Evolutionary conservation across 2,113 vertebrate genomes (phyloP).

Genomic region (Anhinga rufa): DNA sequence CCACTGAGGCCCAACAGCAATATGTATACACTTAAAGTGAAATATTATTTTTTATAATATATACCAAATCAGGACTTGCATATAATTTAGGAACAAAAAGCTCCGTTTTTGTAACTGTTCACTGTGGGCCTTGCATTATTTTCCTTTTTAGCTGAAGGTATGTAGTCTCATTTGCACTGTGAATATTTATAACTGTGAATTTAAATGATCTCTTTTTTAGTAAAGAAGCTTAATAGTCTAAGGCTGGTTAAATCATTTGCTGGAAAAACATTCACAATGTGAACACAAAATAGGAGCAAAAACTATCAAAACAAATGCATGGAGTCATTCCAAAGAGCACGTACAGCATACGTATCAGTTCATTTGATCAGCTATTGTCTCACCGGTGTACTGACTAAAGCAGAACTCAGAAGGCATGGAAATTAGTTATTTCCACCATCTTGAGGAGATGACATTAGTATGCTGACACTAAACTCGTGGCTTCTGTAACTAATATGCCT

Average conservation of each 20-base stretch:
- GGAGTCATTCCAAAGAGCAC: not conserved
- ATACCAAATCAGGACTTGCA: rapidly evolving
- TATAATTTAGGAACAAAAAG: not conserved
- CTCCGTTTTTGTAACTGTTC: not conserved
- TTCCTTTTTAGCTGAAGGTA: not conserved
- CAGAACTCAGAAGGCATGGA: not conserved
- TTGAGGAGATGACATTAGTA: not conserved
- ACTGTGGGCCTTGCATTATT: no score
- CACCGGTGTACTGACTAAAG: rapidly evolving
- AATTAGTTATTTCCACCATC: not conserved
- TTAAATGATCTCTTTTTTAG: not conserved
- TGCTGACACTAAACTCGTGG: not conserved
- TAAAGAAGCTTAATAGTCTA: not conserved
- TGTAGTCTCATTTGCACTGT: not conserved
- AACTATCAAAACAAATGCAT: not conserved
- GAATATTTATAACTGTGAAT: not conserved
- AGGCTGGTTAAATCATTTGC: not conserved
- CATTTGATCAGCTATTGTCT: not conserved
- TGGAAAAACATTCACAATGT: not conserved
- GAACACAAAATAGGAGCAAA: not conserved
- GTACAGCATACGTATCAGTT: not conserved
- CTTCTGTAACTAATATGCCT: not conserved
- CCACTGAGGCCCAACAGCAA: not conserved
- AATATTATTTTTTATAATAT: rapidly evolving
- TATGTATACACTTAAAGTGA: rapidly evolving